These are phyloP conservation scores for Prinia subflava DNA, from an alignment of 2,113 vertebrate species.

Conservation along the genomic window DNA sequence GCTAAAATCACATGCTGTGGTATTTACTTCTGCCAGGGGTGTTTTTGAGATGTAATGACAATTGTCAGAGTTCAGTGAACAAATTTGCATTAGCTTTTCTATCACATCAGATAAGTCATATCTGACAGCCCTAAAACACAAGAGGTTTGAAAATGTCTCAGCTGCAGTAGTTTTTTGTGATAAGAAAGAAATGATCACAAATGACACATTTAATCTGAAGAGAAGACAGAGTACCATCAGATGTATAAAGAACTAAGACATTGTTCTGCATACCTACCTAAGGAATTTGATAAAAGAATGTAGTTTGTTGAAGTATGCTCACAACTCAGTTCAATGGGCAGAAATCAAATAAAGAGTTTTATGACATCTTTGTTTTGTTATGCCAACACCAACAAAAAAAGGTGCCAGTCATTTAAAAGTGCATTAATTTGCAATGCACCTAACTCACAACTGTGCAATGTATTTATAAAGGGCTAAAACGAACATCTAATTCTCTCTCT, in stretches of 20 bases:
- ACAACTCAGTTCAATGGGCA: neutral
- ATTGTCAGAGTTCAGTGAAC: conserved; percentile 19
- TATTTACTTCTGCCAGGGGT: neutral
- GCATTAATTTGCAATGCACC: neutral
- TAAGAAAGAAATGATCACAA: neutral
- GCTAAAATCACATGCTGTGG: neutral
- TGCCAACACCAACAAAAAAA: neutral
- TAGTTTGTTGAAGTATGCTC: neutral
- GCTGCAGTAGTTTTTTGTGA: neutral
- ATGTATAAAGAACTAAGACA: neutral
- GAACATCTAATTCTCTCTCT: neutral
- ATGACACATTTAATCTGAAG: neutral
- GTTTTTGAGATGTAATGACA: neutral
- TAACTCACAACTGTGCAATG: neutral
- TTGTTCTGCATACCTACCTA: neutral
- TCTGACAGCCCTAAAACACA: neutral
- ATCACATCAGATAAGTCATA: neutral
- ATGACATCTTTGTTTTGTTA: neutral
- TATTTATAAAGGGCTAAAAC: neutral
- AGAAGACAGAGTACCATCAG: neutral
- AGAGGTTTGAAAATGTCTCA: neutral
- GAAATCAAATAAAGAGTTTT: neutral
- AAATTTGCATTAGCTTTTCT: neutral
- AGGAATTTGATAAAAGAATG: neutral
- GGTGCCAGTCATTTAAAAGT: neutral